Percentiles rank a stretch among this genome's conserved stretches.
These are phyloP conservation scores for Teinopalpus imperialis DNA, from an alignment of 2,888 invertebrate species.

Conservation along the genomic window DNA sequence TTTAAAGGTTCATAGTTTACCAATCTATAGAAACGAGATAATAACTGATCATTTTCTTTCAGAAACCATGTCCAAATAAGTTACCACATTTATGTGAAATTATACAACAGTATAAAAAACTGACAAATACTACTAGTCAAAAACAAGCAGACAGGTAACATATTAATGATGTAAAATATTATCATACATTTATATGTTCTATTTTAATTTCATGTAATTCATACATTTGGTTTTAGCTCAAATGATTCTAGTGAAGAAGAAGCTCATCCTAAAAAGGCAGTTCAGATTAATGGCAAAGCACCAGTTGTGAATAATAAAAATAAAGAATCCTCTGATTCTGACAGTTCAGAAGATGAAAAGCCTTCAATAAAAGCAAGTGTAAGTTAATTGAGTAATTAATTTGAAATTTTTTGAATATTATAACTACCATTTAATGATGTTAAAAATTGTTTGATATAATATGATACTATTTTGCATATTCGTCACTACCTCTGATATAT, in stretches of 20 bases:
- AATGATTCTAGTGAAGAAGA: constrained; percentile 56
- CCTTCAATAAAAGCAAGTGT: constrained; percentile 41
- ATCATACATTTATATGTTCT: neutral
- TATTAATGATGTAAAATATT: too few relatives aligned
- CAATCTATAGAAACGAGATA: too few relatives aligned
- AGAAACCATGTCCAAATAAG: constrained; percentile 85
- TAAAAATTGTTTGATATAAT: constrained; percentile 40
- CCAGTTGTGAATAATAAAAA: constrained; percentile 50
- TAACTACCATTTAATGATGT: constrained; percentile 47
- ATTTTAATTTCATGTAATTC: neutral
- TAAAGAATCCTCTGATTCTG: constrained; percentile 59
- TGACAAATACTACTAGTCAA: constrained; percentile 35
- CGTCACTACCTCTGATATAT: constrained; percentile 72
- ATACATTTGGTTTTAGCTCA: constrained; percentile 34
- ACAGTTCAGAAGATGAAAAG: constrained; percentile 65
- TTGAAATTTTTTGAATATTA: too few relatives aligned
- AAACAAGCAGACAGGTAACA: constrained; percentile 31
- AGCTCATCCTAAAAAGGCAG: constrained; percentile 45
- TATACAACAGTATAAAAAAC: constrained; percentile 77
- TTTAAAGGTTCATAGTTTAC: too few relatives aligned
- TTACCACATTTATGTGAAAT: constrained; percentile 85
- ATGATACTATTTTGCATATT: constrained; percentile 49
- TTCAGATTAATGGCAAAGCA: constrained; percentile 55
- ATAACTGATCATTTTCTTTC: too few relatives aligned
- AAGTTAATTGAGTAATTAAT: constrained; percentile 10